These are phyloP conservation scores for Phrynocephalus guinanensis DNA, from an alignment of 2,797 vertebrate genomes.

Conservation along the genomic window DNA sequence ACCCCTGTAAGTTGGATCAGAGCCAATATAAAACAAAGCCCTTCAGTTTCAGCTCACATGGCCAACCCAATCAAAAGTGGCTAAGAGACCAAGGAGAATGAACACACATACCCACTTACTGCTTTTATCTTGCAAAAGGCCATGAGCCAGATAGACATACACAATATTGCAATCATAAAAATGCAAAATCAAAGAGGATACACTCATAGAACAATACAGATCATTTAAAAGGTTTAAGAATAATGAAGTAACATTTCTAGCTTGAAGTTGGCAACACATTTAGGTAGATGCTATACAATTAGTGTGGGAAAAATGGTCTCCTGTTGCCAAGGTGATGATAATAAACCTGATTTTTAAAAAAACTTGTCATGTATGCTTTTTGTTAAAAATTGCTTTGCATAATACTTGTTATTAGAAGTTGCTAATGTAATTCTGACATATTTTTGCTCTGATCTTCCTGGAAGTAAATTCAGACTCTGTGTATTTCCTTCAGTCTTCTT, in stretches of 20 bases:
- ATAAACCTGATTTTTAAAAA: background rate
- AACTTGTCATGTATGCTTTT: background rate
- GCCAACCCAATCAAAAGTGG: background rate
- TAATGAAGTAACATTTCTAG: background rate
- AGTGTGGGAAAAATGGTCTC: background rate
- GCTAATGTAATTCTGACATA: background rate
- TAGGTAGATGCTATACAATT: background rate
- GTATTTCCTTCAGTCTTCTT: background rate
- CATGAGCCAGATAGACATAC: background rate
- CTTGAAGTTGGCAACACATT: background rate
- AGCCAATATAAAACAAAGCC: background rate
- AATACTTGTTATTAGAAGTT: background rate
- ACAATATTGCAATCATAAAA: background rate
- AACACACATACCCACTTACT: background rate
- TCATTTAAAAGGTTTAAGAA: background rate
- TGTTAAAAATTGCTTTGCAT: background rate
- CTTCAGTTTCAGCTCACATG: background rate
- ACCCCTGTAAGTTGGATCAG: background rate
- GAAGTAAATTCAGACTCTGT: background rate
- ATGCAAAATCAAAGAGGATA: background rate
- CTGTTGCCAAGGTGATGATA: constrained; percentile 14
- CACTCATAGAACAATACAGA: rapidly evolving
- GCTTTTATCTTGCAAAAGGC: background rate
- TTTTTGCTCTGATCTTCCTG: background rate
- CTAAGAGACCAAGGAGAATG: background rate